Evolutionary conservation across 2,797 vertebrate genomes (phyloP).

Genomic region (Melanotaenia nigrans): DNA sequence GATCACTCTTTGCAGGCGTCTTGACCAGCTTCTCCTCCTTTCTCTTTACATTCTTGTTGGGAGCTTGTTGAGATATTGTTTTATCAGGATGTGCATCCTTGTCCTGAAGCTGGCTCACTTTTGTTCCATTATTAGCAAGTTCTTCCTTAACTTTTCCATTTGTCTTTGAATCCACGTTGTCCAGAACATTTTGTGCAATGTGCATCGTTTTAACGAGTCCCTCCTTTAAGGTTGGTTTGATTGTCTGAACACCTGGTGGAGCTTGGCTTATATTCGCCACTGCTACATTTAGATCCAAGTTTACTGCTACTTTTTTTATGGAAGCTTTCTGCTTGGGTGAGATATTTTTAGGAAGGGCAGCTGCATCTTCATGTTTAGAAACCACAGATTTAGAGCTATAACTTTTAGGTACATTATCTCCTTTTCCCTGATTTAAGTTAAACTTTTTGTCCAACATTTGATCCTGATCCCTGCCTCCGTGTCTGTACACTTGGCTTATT

Average conservation of each 20-base stretch:
- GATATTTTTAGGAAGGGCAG: neutral
- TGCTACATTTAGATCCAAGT: conserved; percentile 36
- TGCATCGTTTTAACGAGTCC: neutral
- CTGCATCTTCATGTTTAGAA: conserved; percentile 20
- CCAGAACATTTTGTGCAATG: neutral
- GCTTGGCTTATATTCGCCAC: conserved; percentile 32
- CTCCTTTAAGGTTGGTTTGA: conserved; percentile 34
- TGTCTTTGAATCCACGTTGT: conserved; percentile 9
- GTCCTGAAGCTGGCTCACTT: neutral
- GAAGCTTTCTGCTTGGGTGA: conserved; percentile 27
- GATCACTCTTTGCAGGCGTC: conserved; percentile 6
- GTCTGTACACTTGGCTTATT: conserved; percentile 66
- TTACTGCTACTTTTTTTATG: conserved; percentile 46
- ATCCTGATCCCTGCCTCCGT: conserved; percentile 19
- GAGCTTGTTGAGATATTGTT: conserved; percentile 26
- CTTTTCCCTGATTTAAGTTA: neutral
- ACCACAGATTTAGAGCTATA: neutral
- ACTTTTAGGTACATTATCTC: neutral
- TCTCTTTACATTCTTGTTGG: conserved; percentile 22
- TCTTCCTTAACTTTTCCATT: conserved; percentile 17
- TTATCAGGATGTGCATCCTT: conserved; percentile 27
- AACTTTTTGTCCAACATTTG: neutral
- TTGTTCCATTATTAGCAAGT: conserved; percentile 2
- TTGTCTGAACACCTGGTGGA: conserved; percentile 43
- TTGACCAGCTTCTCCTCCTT: conserved; percentile 3